Base-by-base conservation (phyloP, 2,113 vertebrate species). In the Aldabrachelys gigantea region DNA sequence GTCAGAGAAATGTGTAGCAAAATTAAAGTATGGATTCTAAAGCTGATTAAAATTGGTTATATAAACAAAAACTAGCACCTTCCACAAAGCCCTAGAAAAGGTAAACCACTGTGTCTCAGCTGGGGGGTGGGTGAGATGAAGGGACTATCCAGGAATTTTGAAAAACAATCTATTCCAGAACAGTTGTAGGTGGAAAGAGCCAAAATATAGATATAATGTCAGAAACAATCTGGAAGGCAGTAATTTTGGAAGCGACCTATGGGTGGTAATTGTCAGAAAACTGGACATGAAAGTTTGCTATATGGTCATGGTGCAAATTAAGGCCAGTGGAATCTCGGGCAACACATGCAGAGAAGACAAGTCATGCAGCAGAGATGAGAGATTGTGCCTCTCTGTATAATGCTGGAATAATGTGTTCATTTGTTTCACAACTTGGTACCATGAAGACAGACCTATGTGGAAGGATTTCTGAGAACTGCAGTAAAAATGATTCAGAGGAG, bases 371-470 rank as follows among this genome's bases (percentile, higher is more conserved):
- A 62, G 35, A 80, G 79, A 96, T 65, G 59, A 65, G 59, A 93
- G 81, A 89, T 65, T 47, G 84, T 47, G 35, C 79, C 47, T 85
- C 89, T 91, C 52, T 25, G 22, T 54, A 4, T n/a, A 44, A 82
- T 88, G 84, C 91, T 88, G 91, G 79, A 97, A 88, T 52, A 89
- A 81, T 25, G n/a, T 50, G 92, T 35, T 94, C 79, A 91, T 12
- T 92, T 92, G 91, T 72, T 94, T 12, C 88, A 91, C 95, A 96
- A 57, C 16, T 95, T 72, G 52, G 41, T 78, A 75, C 53, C 31
- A 92, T 89, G 86, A 91, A 95, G 85, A 93, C 89, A 89, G 87
- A 86, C 62, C 54, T 75, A 27, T 91, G 89, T 95, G 88, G 91
- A 84, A 96, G 92, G 88, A 89, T 87, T 92, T 82, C 57, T 94